Conservation (phyloP, 2,797 vertebrate genomes). For the Spizella passerina region DNA sequence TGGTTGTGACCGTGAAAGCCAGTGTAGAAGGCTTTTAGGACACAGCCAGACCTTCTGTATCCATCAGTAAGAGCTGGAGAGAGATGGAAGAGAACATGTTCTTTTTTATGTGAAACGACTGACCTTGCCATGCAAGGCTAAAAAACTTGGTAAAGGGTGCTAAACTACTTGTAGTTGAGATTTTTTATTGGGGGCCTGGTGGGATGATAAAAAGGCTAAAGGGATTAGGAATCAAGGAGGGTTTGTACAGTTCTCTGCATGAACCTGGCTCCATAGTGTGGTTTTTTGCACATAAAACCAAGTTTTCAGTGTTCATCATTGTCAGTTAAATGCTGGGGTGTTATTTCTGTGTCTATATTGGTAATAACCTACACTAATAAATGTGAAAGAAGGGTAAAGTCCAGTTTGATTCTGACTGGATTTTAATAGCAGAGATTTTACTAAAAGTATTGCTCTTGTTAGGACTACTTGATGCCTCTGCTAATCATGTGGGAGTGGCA, state of each 20-base stretch:
- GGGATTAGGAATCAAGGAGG: neutral
- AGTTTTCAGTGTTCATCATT: neutral
- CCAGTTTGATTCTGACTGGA: neutral
- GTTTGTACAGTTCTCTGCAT: neutral
- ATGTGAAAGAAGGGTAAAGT: neutral
- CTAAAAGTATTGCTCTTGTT: neutral
- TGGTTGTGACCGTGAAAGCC: neutral
- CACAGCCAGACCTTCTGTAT: neutral
- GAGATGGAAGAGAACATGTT: neutral
- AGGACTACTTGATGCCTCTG: neutral
- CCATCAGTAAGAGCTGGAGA: neutral
- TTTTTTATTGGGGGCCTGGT: neutral
- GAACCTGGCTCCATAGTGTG: neutral
- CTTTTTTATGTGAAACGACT: neutral
- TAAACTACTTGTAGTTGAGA: neutral
- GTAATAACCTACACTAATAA: neutral
- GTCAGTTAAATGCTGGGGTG: neutral
- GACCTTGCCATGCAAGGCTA: neutral
- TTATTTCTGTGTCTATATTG: neutral
- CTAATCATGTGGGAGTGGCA: neutral
- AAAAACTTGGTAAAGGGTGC: neutral
- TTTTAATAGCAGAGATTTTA: neutral
- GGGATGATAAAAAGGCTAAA: neutral
- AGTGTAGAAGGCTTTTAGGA: neutral
- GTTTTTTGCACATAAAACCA: accelerated